Evolutionary conservation across 2,888 invertebrate species (phyloP).

Genomic region (Antheraea assamensis): DNA sequence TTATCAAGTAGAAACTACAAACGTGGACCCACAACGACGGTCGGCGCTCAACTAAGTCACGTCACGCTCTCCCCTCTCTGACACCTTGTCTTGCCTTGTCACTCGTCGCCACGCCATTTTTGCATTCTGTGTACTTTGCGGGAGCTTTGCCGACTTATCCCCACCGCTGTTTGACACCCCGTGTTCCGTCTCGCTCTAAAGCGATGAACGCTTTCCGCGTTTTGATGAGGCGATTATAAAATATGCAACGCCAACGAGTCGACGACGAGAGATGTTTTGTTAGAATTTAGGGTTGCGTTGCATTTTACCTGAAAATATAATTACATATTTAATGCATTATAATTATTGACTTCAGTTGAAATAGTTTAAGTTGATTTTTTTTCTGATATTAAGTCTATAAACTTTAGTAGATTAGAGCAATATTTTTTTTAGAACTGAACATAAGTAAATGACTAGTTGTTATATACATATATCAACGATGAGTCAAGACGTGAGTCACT

Average conservation of each 20-base stretch:
- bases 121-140: slow-evolving; percentile 83
- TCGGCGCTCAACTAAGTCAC: slow-evolving; percentile 68
- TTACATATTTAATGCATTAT: neutral
- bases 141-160: slow-evolving; percentile 83
- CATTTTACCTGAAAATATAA: neutral
- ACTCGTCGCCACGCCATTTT: slow-evolving; percentile 81
- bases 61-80: slow-evolving; percentile 57
- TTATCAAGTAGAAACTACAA: neutral
- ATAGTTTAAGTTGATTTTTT: neutral
- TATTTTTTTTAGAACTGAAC: too few relatives aligned
- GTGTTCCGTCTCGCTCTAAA: slow-evolving; percentile 75
- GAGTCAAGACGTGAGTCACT: too few relatives aligned
- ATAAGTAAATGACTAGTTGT: too few relatives aligned
- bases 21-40: slow-evolving; percentile 56
- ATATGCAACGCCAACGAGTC: slow-evolving; percentile 74
- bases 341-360: slow-evolving; percentile 29
- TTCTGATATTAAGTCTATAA: neutral
- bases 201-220: slow-evolving; percentile 70
- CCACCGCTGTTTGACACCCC: slow-evolving; percentile 80
- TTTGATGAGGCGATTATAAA: slow-evolving; percentile 79
- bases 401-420: neutral
- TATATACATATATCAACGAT: too few relatives aligned
- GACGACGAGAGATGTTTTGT: slow-evolving; percentile 73
- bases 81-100: slow-evolving; percentile 63
- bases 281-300: slow-evolving; percentile 36